A percentile compares a stretch with the other conserved stretches of the same genome.
phyloP scores from a whole-genome alignment of 2,797 vertebrate genomes.

The Phrynocephalus forsythii region DNA sequence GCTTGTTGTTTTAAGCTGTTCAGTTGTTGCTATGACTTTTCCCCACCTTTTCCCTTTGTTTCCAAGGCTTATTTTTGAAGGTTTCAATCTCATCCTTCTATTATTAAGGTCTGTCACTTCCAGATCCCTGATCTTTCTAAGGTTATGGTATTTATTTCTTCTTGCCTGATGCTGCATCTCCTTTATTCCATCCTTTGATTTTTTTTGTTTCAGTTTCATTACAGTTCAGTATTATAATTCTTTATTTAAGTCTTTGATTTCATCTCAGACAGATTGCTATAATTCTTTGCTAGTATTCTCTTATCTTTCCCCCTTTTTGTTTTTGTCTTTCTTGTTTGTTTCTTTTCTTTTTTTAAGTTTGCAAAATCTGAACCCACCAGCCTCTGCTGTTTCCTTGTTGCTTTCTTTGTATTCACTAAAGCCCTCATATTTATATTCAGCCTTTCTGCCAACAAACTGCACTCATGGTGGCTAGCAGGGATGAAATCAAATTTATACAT shows the following conservation, averaged over 20 bases:
- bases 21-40: neutral
- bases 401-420: neutral
- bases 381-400: neutral
- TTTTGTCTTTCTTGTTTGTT: neutral
- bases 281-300: neutral
- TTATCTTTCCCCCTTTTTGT: neutral
- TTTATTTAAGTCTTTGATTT: neutral
- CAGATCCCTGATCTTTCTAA: neutral
- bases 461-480: neutral
- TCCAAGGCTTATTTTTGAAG: neutral
- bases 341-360: neutral
- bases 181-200: neutral
- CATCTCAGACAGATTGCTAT: neutral
- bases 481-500: neutral
- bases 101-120: neutral
- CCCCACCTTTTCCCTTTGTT: neutral
- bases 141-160: neutral
- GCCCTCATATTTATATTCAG: neutral
- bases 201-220: neutral
- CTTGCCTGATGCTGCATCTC: neutral
- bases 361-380: neutral
- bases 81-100: neutral
- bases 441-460: neutral
- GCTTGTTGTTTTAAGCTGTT: neutral
- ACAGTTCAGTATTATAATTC: neutral